These are phyloP conservation scores for Cinclus mexicanus DNA, from an alignment of 2,113 vertebrate genomes.

Conservation along the genomic window DNA sequence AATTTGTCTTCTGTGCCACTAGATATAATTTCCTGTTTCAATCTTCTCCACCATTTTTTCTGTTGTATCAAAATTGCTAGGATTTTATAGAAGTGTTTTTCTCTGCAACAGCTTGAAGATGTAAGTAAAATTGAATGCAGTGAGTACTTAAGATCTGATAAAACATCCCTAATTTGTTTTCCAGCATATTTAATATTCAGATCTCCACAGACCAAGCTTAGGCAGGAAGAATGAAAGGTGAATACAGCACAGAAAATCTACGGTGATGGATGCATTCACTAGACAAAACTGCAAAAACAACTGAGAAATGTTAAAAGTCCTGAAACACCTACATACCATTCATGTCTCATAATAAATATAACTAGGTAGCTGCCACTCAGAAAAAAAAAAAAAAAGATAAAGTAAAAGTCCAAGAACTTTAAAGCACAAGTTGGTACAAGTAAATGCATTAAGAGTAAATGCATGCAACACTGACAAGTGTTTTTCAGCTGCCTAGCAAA, in stretches of 20 bases:
- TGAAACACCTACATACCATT: not conserved
- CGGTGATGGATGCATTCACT: not conserved
- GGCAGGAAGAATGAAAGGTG: not conserved
- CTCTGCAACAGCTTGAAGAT: not conserved
- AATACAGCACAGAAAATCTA: not conserved
- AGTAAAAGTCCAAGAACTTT: not conserved
- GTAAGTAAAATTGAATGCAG: not conserved
- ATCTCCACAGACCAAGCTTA: not conserved
- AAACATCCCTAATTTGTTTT: not conserved
- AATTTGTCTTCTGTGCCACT: conserved; percentile 14
- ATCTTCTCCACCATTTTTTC: not conserved
- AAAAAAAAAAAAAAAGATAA: conserved; percentile 13
- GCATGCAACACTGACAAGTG: not conserved
- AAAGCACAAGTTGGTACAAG: not conserved
- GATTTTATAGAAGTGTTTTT: not conserved
- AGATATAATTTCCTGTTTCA: not conserved
- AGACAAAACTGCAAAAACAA: not conserved
- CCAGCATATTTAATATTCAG: not conserved
- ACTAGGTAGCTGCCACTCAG: not conserved
- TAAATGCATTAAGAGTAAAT: not conserved
- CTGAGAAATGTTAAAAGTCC: not conserved
- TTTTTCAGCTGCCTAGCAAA: not conserved
- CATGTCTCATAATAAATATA: not conserved
- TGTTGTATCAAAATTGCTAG: not conserved
- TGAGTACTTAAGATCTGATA: not conserved